Base-by-base conservation (phyloP, 2,888 invertebrate genomes). In the Diloba caeruleocephala region DNA sequence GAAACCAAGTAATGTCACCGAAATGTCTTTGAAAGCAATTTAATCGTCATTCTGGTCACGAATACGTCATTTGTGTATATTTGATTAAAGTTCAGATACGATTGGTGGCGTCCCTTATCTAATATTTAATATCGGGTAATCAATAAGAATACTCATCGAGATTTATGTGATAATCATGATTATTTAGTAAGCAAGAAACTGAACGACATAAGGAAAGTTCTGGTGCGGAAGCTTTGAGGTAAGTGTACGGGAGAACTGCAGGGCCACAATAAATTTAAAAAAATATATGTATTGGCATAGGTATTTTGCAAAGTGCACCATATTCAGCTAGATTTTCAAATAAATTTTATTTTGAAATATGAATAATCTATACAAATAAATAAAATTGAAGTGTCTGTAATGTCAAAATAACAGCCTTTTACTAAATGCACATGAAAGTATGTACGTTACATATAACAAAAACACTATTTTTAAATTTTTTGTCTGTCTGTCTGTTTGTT, bases 101-200 rank as follows among this genome's bases (percentile, higher is more conserved):
- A 44, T 46, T 43, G 37, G 37, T 45, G 8, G 28, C 19, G 45
- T 46, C 14, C 13, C 23, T 34, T 44, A 52, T 56, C 52, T 57
- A 51, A 53, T 69, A 73, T 74, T 70, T 62, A 69, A 71, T 70
- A 68, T 66, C 52, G 52, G 34, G 56, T 48, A 68, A 73, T 77
- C 74, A 71, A 74, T 76, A 71, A 43, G 21, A 7, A 7, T 53
- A 63, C 74, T 74, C 74, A 74, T 72, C 69, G 52, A 70, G 71
- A 76, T 79, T 80, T 78, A 79, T 79, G 71, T 72, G 72, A 76
- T 74, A 78, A 76, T 79, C 72, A 74, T 73, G 58, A 60, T 67
- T 77, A 64, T 69, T 81, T 77, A 82, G 67, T 82, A 84, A 81
- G 73, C 81, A 55, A 71, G 77, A 80, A 82, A 82, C 82, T 82